These are phyloP conservation scores for Paraescarpia echinospica DNA, from an alignment of 1,140 invertebrate species.

Conservation along the genomic window DNA sequence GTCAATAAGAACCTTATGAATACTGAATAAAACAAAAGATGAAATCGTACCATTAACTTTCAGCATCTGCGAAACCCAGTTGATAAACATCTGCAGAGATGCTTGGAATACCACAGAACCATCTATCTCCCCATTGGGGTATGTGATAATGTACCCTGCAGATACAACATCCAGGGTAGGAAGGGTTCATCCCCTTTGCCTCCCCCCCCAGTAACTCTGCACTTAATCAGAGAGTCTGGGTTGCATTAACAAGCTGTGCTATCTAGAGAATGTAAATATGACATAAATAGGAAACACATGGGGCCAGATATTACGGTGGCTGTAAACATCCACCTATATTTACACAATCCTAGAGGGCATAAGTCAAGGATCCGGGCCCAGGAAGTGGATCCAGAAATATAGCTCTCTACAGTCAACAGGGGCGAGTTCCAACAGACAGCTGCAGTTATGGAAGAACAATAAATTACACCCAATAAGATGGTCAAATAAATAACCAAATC, in stretches of 20 bases:
- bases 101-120: not conserved
- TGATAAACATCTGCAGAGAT: not conserved
- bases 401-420: not conserved
- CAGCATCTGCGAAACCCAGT: not conserved
- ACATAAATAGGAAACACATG: not conserved
- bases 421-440: not conserved
- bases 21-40: too few relatives aligned
- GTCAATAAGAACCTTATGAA: too few relatives aligned
- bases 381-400: not conserved
- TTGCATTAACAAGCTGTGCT: not conserved
- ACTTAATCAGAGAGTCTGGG: not conserved
- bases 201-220: not conserved
- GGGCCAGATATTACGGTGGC: not conserved
- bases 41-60: too few relatives aligned
- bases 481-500: not conserved
- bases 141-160: not conserved
- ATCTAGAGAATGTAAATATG: not conserved
- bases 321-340: not conserved
- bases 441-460: not conserved
- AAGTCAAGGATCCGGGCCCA: not conserved
- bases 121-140: not conserved
- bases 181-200: not conserved
- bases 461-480: not conserved
- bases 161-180: not conserved
- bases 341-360: not conserved